Conservation (phyloP, 2,888 invertebrate genomes). For the Limnephilus auricula region DNA sequence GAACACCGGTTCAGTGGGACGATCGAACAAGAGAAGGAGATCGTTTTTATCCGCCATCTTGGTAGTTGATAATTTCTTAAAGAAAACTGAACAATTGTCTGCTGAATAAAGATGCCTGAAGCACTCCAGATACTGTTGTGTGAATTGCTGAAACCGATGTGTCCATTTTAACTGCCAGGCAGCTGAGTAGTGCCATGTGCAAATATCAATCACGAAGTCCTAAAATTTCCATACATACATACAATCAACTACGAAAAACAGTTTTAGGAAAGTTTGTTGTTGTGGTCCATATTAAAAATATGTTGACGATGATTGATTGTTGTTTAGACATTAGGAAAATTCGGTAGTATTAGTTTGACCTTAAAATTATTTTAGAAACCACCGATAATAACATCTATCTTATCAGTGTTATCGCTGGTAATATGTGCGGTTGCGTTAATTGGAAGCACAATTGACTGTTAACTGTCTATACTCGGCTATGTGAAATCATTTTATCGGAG, state of each 20-base stretch:
- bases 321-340: not conserved
- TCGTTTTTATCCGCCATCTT: conserved; percentile 70
- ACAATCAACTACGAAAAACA: not conserved
- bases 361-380: not conserved
- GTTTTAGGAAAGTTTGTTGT: not conserved
- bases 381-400: not conserved
- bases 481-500: not conserved
- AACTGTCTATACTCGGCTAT: not conserved
- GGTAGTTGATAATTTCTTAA: not conserved
- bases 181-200: conserved; percentile 25
- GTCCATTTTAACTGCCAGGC: not conserved
- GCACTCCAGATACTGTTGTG: not conserved
- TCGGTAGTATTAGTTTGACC: not conserved
- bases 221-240: not conserved
- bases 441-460: not conserved
- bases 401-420: not conserved
- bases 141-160: not conserved
- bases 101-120: not conserved
- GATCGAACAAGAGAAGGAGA: conserved; percentile 79
- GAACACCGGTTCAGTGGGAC: conserved; percentile 82
- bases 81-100: not conserved
- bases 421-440: not conserved
- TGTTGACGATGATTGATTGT: not conserved
- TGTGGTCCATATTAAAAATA: not conserved
- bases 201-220: not conserved